Evolutionary conservation across 1,140 invertebrate genomes (phyloP), one percentile per base, ranked within the genome.

Genomic region (Polypedilum vanderplanki): DNA sequence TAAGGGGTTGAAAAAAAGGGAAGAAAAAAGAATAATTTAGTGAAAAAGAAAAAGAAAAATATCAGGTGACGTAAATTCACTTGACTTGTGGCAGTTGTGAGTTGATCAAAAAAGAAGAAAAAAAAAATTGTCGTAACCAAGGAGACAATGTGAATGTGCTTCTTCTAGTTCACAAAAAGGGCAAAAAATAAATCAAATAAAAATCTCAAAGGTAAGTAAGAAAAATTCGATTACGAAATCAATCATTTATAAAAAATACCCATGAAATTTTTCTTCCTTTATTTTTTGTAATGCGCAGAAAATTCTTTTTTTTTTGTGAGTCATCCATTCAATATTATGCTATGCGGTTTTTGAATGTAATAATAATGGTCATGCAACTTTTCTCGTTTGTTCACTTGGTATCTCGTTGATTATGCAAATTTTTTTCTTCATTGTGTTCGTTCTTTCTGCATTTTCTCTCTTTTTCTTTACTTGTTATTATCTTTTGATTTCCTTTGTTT

Each of bases 161-260:
- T 15, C 41, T 46, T 46, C 9, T 10, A 15, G 41, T 46, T 10
- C 15, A 46, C 41, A 15, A n/a, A n/a, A 46, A 15, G 41, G 15
- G 15, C 9, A 10, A 46, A 46, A 46, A 15, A 46, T 15, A 46
- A 12, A 15, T 57, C 12, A 15, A 12, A n/a, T n/a, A 57, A n/a
- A 57, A n/a, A 57, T 1, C 9, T 46, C 15, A 46, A 46, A 46
- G 41, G 41, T 46, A 57, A 15, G 46, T 57, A n/a, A 57, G 46
- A 57, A 57, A 57, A 57, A 57, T 57, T 57, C 46, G 46, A 57
- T 57, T 57, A 57, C 10, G 46, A 57, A 57, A 57, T 57, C 46
- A 57, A 57, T 57, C 46, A 57, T 57, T 57, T 57, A 57, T 57
- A 57, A 57, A 57, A 1, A n/a, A 15, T 57, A n/a, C n/a, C n/a